Evolutionary conservation across 1,140 invertebrate genomes (phyloP), one percentile per base, ranked within the genome.

Genomic region (Drosophila funebris): DNA sequence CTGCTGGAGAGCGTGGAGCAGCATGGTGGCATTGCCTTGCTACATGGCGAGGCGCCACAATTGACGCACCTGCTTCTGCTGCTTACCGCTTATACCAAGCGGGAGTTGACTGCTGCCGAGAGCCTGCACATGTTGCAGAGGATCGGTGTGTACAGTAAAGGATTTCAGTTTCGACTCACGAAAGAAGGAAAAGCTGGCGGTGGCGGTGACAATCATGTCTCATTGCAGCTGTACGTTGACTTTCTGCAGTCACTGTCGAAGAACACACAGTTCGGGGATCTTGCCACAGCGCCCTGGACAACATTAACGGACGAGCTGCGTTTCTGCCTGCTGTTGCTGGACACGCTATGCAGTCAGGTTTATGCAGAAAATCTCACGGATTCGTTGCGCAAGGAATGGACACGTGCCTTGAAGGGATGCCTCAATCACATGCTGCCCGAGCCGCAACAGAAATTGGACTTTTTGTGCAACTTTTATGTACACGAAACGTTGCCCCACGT

Each of bases 391-490:
- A 33, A 27, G 2, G 89, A 88, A 52, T 91, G 90, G 90, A 57
- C 74, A 0, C 66, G 61, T 2, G 77, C 73, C 0, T 54, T 91
- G 3, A 74, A 78, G 36, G 53, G 73, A 41, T 76, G 76, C 7
- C 68, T 94, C 0, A 78, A 92, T 44, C 83, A 90, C 20, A 76
- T 92, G n/a, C 93, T 92, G 58, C 90, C 87, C 2, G 85, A 79
- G 31, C 13, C 91, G 1, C 91, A 92, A 69, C 87, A 93, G 9
- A 93, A 93, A 75, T 89, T 93, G 13, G 91, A 93, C 3, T 93
- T 94, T 20, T 74, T 94, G 2, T 90, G 92, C 5, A 93, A 93
- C 74, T 92, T 94, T 22, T 91, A 79, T 48, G 62, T 91, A 0
- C 78, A 90, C 22, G 87, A 90, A 13, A 24, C 44, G 0, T 9